These are phyloP conservation scores for Diachasmimorpha longicaudata DNA, from an alignment of 1,140 invertebrate species.

Conservation along the genomic window DNA sequence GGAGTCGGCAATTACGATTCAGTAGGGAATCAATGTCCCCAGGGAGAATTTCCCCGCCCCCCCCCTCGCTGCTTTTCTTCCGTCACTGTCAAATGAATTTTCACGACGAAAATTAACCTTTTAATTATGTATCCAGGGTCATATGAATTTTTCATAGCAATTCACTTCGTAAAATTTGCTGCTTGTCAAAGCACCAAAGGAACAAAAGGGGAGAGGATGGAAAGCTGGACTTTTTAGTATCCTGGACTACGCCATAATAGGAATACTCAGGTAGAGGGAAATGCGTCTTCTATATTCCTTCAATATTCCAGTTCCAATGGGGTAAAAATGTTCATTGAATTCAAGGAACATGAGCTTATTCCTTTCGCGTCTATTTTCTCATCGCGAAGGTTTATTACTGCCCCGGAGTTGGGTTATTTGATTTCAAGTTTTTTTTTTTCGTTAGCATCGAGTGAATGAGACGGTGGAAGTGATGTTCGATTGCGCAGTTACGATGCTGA, in stretches of 20 bases:
- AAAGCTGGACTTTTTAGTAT: not conserved
- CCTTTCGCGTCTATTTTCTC: not conserved
- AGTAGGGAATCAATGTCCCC: conserved; percentile 26
- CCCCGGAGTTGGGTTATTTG: not conserved
- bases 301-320: not conserved
- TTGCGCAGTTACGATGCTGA: not conserved
- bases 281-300: not conserved
- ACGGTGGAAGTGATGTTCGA: not conserved
- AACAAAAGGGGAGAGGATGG: not conserved
- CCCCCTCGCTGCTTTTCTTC: not conserved
- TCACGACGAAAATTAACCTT: not conserved
- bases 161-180: not conserved
- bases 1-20: conserved; percentile 32
- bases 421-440: not conserved
- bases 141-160: not conserved
- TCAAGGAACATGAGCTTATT: not conserved
- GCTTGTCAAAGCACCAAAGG: not conserved
- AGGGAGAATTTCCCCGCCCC: not conserved
- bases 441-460: not conserved
- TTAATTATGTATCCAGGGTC: not conserved
- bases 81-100: not conserved
- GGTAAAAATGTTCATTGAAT: not conserved
- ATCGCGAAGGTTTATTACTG: not conserved
- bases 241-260: not conserved
- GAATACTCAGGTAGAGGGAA: not conserved